Base-by-base conservation (phyloP, 1,140 invertebrate genomes). In the Maniola jurtina region DNA sequence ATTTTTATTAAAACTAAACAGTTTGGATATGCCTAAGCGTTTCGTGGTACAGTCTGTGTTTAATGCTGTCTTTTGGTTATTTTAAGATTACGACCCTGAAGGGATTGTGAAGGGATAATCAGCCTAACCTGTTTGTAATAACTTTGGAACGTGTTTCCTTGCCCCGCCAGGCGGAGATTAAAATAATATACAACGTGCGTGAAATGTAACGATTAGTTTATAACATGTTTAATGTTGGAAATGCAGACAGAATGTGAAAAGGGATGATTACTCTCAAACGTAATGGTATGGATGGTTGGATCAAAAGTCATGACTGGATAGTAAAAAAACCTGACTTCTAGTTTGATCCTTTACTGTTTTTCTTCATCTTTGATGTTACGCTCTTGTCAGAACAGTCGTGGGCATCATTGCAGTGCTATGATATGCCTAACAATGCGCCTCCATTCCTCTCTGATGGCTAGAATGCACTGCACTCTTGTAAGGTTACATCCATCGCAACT, bases 1-100 rank as follows among this genome's bases (percentile, higher is more conserved):
- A 88, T 85, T 84, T 86, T 84, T 81, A 83, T 70, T 69, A 73
- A 76, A 77, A 76, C 77, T 76, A 80, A 84, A 81, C 81, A 81
- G 72, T 81, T 74, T 80, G 71, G 73, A 82, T 77, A 73, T 81
- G 70, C 72, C 77, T 81, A 83, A 82, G 79, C 69, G 75, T 75
- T 84, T 80, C 80, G 75, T 72, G 76, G 76, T 81, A 79, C 66
- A 65, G 68, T 61, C 64, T 45, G 55, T 77, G 73, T 79, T 80
- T 76, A 76, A 75, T 72, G 55, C 68, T 74, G 74, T 75, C 74
- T 78, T 75, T 75, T 67, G 74, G 80, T 68, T 86, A 84, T 84
- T 86, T 83, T 72, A 45, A 77, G 81, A 71, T 73, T 61, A 75
- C 66, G 75, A 71, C 62, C 69, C 70, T 72, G 77, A 83, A 83